phyloP scores from a whole-genome alignment of 2,797 vertebrate species.

The Acomys russatus region DNA sequence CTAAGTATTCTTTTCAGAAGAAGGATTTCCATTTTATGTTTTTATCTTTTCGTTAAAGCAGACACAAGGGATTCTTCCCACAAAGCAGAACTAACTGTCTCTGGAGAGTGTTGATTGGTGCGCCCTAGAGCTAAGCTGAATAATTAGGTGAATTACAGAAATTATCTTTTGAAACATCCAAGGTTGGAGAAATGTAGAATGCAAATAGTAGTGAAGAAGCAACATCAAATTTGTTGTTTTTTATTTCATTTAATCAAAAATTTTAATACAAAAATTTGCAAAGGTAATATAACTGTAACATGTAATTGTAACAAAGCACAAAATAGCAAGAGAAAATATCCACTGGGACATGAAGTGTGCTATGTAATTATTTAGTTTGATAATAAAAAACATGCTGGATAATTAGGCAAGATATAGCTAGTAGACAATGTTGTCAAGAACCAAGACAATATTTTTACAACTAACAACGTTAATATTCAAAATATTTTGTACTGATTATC shows the following conservation, averaged over 20 bases:
- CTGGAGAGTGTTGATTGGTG: constrained; percentile 15
- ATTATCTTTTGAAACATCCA: background rate
- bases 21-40: background rate
- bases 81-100: background rate
- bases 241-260: background rate
- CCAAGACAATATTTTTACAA: no score
- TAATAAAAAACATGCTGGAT: background rate
- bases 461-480: background rate
- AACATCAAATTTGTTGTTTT: background rate
- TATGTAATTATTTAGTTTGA: background rate
- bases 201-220: background rate
- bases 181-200: background rate
- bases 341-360: background rate
- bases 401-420: background rate
- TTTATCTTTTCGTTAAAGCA: background rate
- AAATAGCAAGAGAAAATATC: background rate
- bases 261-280: background rate
- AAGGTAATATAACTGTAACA: background rate
- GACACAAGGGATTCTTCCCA: constrained; percentile 28
- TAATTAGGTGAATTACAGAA: constrained; percentile 28
- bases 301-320: background rate
- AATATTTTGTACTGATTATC: background rate
- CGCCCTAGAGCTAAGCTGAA: background rate
- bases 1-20: background rate
- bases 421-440: no score